These are phyloP conservation scores for Oligia fasciuncula DNA, from an alignment of 2,888 invertebrate genomes.

Conservation along the genomic window DNA sequence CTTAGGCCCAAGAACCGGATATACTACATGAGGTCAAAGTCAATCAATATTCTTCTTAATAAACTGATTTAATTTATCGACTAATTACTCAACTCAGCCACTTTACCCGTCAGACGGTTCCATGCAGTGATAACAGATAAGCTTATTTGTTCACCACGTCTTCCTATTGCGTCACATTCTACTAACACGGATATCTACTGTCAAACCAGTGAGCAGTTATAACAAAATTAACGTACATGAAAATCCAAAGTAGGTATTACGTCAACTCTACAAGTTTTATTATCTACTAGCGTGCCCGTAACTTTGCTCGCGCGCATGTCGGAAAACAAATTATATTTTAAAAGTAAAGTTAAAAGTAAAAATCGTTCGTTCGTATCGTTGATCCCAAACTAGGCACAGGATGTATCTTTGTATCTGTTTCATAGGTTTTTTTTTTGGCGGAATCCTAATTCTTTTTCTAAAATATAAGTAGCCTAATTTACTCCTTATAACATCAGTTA, in stretches of 20 bases:
- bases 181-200: conserved; percentile 9
- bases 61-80: conserved; percentile 35
- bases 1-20: not conserved
- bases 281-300: not conserved
- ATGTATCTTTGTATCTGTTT: too few species aligned
- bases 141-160: conserved; percentile 56
- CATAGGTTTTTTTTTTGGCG: too few species aligned
- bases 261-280: conserved; percentile 7
- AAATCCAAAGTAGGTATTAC: not conserved
- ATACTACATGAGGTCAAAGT: not conserved
- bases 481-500: too few species aligned
- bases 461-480: too few species aligned
- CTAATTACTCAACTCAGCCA: conserved; percentile 41
- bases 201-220: conserved; percentile 18
- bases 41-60: not conserved
- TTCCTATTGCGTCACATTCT: conserved; percentile 71
- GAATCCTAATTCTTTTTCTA: too few species aligned
- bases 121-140: conserved; percentile 64
- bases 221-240: conserved; percentile 10
- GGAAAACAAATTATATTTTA: too few species aligned
- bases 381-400: too few species aligned
- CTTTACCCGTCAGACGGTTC: conserved; percentile 24
- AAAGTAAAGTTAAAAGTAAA: too few species aligned
- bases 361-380: too few species aligned
- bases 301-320: too few species aligned